Conservation (phyloP, 2,113 vertebrate species). For the Chaetodon trifascialis region DNA sequence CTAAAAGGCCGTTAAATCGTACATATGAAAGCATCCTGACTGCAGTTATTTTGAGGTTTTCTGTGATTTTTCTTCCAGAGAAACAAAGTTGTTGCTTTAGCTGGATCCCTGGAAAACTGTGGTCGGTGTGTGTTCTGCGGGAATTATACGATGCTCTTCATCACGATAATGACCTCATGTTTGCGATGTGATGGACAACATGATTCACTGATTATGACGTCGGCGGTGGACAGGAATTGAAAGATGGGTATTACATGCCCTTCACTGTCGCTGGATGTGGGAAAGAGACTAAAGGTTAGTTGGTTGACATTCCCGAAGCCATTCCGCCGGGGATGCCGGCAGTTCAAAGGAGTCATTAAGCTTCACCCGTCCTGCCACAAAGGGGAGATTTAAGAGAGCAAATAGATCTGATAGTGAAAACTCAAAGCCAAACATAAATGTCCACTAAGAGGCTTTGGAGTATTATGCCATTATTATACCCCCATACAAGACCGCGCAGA, state of each 20-base stretch:
- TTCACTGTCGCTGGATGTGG: constrained; percentile 69
- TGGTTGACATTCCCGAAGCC: constrained; percentile 85
- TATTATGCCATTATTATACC: constrained; percentile 65
- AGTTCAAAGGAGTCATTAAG: constrained; percentile 79
- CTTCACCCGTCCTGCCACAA: constrained; percentile 68
- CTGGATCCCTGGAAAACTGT: not conserved
- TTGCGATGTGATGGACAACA: constrained; percentile 34
- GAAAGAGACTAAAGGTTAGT: constrained; percentile 87
- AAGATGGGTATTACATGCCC: constrained; percentile 51
- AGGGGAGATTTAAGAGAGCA: constrained; percentile 81
- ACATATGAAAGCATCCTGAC: not conserved
- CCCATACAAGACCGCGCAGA: constrained; percentile 52
- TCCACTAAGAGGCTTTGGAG: constrained; percentile 76
- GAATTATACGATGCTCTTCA: not conserved
- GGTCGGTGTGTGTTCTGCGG: not conserved
- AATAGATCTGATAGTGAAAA: constrained; percentile 74
- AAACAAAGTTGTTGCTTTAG: not conserved
- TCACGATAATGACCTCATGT: not conserved
- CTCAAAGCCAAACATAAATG: constrained; percentile 81
- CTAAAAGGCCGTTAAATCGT: not conserved
- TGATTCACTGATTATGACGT: constrained; percentile 12
- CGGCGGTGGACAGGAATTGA: constrained; percentile 42
- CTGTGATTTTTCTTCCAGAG: not conserved
- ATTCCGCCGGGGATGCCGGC: constrained; percentile 62
- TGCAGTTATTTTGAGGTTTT: not conserved